Base-by-base conservation (phyloP, 1,140 invertebrate species). In the Zaprionus africanus region DNA sequence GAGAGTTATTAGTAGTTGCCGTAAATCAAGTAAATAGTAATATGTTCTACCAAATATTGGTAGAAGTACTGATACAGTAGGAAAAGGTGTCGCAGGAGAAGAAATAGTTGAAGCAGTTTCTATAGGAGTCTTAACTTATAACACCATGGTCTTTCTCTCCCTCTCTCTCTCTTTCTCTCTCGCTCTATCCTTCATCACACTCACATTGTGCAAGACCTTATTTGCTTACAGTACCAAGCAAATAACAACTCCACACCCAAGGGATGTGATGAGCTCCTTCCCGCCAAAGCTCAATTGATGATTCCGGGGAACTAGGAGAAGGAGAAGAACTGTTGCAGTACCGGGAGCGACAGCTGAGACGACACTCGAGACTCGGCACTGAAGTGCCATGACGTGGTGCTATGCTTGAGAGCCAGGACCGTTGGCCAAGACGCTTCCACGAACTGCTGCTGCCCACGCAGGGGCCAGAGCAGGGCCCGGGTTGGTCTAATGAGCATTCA, bases 401-500 rank as follows among this genome's bases (percentile, higher is more conserved):
- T 38, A 28, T 64, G 17, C 51, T 13, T 4, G 34, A 34, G 26
- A 49, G 34, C 17, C 24, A 28, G 38, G 15, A 46, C 57, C 57
- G 15, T 56, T 65, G 28, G 26, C n/a, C 12, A 31, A 26, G 51
- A 66, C 12, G 13, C 34, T 75, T 70, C 71, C 38, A 41, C 61
- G 51, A 61, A 66, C 26, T 31, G 26, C 26, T 34, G 15, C 36
- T 17, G 17, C 56, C 56, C 61, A 36, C 36, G 17, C 31, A 34
- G 31, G 31, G 31, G 31, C 31, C 31, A 34, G 31, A 11, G 31
- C 0, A 9, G 31, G 9, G 31, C 9, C 31, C 7, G 5, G 13
- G 31, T 28, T n/a, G 34, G 7, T 24, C n/a, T 58, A 66, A 88
- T 74, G 28, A 76, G 51, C 53, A 75, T 76, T 71, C 57, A 62